These are phyloP conservation scores for Tortrix viridana DNA, from an alignment of 2,888 invertebrate species.

Conservation along the genomic window DNA sequence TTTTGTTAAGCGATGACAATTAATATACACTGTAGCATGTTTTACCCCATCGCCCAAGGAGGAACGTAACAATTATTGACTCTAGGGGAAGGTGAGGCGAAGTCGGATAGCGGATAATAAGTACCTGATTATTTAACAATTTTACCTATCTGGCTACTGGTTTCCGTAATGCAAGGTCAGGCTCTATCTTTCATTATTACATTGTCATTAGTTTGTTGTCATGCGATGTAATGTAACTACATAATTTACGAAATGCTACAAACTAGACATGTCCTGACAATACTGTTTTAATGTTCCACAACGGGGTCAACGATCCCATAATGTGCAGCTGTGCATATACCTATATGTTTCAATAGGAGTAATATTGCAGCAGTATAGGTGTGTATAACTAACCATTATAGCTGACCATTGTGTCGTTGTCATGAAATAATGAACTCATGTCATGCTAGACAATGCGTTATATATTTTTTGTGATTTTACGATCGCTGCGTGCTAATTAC, in stretches of 20 bases:
- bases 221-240: not conserved
- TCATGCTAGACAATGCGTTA: constrained; percentile 25
- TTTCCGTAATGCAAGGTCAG: too few relatives aligned
- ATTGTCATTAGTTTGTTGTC: not conserved
- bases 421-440: constrained; percentile 27
- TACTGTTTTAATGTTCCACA: constrained; percentile 10
- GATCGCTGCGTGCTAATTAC: not conserved
- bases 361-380: too few relatives aligned
- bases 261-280: not conserved
- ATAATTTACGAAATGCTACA: not conserved
- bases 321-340: constrained; percentile 22
- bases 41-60: too few relatives aligned
- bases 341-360: constrained; percentile 14
- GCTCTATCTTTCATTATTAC: too few relatives aligned
- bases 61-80: too few relatives aligned
- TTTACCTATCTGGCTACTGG: too few relatives aligned
- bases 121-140: too few relatives aligned
- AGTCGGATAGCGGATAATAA: too few relatives aligned
- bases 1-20: too few relatives aligned
- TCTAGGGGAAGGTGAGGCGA: too few relatives aligned
- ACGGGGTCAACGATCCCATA: constrained; percentile 28
- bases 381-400: constrained; percentile 13
- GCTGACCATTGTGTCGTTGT: constrained; percentile 16
- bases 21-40: too few relatives aligned
- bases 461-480: constrained; percentile 16